phyloP scores from a whole-genome alignment of 2,888 invertebrate genomes.

The Alloplasta piceator region DNA sequence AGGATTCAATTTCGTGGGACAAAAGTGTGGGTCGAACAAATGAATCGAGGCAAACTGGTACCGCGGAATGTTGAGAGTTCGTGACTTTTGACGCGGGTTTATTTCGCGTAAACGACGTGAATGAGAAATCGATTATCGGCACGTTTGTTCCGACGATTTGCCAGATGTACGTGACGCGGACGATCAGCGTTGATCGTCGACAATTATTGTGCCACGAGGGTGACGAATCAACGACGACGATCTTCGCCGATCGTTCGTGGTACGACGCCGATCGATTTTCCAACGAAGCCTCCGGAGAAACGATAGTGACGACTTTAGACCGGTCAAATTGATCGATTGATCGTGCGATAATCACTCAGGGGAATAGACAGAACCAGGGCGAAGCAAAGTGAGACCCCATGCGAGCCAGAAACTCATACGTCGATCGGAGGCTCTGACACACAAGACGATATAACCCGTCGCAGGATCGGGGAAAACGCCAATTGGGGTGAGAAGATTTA shows the following conservation, averaged over 20 bases:
- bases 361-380: background rate
- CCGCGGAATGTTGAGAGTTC: slow-evolving; percentile 17
- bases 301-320: slow-evolving; percentile 29
- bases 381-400: slow-evolving; percentile 22
- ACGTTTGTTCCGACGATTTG: slow-evolving; percentile 33
- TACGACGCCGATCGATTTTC: slow-evolving; percentile 37
- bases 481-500: slow-evolving; percentile 65
- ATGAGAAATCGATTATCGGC: slow-evolving; percentile 15
- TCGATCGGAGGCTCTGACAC: slow-evolving; percentile 49
- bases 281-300: slow-evolving; percentile 23
- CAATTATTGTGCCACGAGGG: slow-evolving; percentile 53
- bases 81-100: too few species aligned
- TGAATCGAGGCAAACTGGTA: slow-evolving; percentile 25
- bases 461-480: slow-evolving; percentile 60
- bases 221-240: slow-evolving; percentile 51
- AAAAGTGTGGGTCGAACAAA: too few species aligned
- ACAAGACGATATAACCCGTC: slow-evolving; percentile 55
- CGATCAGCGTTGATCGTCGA: slow-evolving; percentile 63
- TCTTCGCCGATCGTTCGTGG: slow-evolving; percentile 51
- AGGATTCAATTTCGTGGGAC: too few species aligned
- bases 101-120: background rate
- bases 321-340: slow-evolving; percentile 22
- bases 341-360: slow-evolving; percentile 11
- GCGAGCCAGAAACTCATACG: slow-evolving; percentile 36
- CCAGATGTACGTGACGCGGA: slow-evolving; percentile 67